Percentiles rank a stretch among this genome's conserved stretches.
Evolutionary conservation across 2,888 invertebrate species (phyloP).

Genomic region (Drosophila mimetica): DNA sequence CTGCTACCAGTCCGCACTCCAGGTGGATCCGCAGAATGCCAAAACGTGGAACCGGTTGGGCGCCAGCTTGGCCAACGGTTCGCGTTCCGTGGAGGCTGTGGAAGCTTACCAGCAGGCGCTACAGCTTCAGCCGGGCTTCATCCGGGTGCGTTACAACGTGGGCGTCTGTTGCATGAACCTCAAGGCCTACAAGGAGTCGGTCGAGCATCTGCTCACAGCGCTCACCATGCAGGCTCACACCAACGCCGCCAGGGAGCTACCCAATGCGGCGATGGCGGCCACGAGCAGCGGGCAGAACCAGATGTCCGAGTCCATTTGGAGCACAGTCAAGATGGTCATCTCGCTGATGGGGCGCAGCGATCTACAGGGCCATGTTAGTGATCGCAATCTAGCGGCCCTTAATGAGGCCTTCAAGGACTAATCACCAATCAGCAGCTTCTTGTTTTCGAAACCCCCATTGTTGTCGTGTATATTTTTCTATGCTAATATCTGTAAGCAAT

Average conservation of each 20-base stretch:
- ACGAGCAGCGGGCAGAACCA: conserved; percentile 84
- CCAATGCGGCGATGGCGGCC: conserved; percentile 84
- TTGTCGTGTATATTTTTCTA: conserved; percentile 6
- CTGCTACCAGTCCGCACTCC: conserved; percentile 96
- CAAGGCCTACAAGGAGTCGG: conserved; percentile 96
- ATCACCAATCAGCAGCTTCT: not conserved
- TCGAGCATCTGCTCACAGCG: conserved; percentile 96
- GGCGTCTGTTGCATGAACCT: conserved; percentile 99
- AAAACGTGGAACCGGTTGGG: conserved; percentile 98
- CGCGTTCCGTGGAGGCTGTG: conserved; percentile 97
- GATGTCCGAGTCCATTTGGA: conserved; percentile 98
- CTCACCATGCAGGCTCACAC: conserved; percentile 93
- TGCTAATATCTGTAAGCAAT: not conserved
- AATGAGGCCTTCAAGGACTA: conserved; percentile 86
- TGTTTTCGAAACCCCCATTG: not conserved
- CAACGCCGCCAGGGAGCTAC: conserved; percentile 86
- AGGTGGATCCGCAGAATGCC: conserved; percentile 91
- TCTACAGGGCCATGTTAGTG: conserved; percentile 87
- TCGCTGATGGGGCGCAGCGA: conserved; percentile 91
- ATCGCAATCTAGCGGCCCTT: conserved; percentile 86
- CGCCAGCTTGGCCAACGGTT: conserved; percentile 98
- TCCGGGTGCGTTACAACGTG: conserved; percentile 98
- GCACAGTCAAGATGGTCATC: conserved; percentile 94
- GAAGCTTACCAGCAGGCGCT: conserved; percentile 97
- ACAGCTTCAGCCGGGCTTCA: conserved; percentile 96